Conservation (phyloP, 2,113 vertebrate species). For the Pedionomus torquatus region DNA sequence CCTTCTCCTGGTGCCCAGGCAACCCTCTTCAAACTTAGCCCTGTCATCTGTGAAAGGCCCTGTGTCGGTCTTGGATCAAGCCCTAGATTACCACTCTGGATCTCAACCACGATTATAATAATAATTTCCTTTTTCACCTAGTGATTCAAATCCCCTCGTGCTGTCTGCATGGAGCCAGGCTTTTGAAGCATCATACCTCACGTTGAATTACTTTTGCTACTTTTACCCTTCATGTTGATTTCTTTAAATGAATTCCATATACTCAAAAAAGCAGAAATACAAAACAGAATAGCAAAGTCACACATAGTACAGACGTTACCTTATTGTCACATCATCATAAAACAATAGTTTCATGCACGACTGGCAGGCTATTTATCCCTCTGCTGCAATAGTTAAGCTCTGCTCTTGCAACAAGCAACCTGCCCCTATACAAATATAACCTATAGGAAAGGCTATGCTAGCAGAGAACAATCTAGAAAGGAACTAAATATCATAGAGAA, state of each 20-base stretch:
- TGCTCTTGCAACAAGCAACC: background rate
- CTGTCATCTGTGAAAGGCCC: background rate
- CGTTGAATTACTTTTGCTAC: rapidly evolving
- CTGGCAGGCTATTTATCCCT: background rate
- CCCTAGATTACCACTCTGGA: background rate
- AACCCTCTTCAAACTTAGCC: background rate
- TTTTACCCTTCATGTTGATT: background rate
- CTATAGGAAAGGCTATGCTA: background rate
- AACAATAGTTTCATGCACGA: background rate
- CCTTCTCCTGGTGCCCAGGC: background rate
- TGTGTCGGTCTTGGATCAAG: rapidly evolving
- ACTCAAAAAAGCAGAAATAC: background rate
- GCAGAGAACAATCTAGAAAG: background rate
- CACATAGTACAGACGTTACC: background rate
- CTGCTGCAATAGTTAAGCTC: background rate
- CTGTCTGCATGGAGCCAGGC: background rate
- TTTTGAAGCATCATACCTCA: background rate
- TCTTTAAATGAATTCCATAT: background rate
- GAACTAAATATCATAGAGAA: background rate
- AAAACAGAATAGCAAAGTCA: background rate
- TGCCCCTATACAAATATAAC: background rate
- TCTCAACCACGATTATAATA: background rate
- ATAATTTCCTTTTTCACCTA: background rate
- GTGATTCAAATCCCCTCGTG: background rate
- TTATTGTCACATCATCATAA: background rate